phyloP scores from a whole-genome alignment of 2,797 vertebrate genomes.

The Labeo calbasu region DNA sequence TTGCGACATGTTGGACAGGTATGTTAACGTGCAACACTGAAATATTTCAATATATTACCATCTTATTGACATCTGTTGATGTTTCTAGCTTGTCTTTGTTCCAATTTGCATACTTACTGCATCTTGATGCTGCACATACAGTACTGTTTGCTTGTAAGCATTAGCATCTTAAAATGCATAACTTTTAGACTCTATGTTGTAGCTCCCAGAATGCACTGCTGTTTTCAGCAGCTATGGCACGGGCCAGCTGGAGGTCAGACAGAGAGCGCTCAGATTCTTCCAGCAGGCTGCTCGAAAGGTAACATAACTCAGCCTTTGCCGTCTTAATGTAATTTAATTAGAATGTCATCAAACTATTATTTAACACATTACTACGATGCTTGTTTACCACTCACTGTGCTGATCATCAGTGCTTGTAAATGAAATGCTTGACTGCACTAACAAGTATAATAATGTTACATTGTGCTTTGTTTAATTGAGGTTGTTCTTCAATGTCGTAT shows the following conservation, averaged over 20 bases:
- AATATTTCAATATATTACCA: neutral
- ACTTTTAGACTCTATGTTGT: conserved; percentile 30
- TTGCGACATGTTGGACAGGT: conserved; percentile 78
- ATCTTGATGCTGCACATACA: neutral
- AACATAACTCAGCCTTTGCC: conserved; percentile 21
- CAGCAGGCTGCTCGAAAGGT: conserved; percentile 91
- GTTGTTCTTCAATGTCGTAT: conserved; percentile 72
- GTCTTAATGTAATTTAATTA: neutral
- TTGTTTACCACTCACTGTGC: neutral
- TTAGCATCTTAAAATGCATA: neutral
- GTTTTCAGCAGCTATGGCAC: conserved; percentile 78
- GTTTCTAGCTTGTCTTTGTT: neutral
- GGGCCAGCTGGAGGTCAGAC: conserved; percentile 78
- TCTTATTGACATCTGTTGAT: neutral
- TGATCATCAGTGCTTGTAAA: neutral
- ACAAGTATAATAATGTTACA: neutral
- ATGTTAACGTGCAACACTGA: conserved; percentile 10
- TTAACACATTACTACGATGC: neutral
- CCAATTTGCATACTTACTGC: neutral
- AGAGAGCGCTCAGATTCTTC: conserved; percentile 78
- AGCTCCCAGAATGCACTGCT: conserved; percentile 71
- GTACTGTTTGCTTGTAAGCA: neutral
- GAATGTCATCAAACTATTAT: conserved; percentile 1
- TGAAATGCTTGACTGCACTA: neutral
- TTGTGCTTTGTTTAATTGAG: conserved; percentile 63